These are phyloP conservation scores for Gymnocephalus cernua DNA, from an alignment of 2,113 vertebrate species.

Conservation along the genomic window DNA sequence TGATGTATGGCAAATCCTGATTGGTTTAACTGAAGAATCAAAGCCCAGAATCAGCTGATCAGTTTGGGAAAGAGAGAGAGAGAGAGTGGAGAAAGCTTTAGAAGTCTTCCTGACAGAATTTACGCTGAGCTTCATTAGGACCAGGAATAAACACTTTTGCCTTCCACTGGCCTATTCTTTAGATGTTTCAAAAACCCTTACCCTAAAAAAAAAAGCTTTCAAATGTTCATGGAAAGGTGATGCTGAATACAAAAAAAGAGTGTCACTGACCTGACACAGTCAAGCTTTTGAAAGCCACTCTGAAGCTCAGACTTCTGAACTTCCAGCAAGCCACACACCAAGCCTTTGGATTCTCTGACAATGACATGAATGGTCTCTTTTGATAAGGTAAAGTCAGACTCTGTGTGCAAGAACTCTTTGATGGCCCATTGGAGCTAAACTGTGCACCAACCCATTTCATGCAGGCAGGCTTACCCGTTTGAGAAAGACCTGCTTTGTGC, in stretches of 20 bases:
- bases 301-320: background rate
- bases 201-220: background rate
- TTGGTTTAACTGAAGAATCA: too few relatives aligned
- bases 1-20: too few relatives aligned
- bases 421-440: background rate
- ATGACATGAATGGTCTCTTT: background rate
- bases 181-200: too few relatives aligned
- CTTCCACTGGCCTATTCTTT: background rate
- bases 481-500: background rate
- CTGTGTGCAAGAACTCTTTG: constrained; percentile 2
- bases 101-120: too few relatives aligned
- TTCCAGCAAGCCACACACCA: background rate
- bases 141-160: background rate
- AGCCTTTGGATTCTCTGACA: background rate
- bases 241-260: background rate
- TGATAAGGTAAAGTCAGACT: constrained; percentile 1
- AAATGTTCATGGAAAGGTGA: background rate
- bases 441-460: background rate
- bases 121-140: too few relatives aligned
- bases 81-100: too few relatives aligned
- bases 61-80: too few relatives aligned
- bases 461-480: background rate
- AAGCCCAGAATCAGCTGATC: too few relatives aligned
- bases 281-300: background rate
- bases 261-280: background rate